These are phyloP conservation scores for Manis javanica DNA, from an alignment of 2,797 vertebrate species.

Conservation along the genomic window DNA sequence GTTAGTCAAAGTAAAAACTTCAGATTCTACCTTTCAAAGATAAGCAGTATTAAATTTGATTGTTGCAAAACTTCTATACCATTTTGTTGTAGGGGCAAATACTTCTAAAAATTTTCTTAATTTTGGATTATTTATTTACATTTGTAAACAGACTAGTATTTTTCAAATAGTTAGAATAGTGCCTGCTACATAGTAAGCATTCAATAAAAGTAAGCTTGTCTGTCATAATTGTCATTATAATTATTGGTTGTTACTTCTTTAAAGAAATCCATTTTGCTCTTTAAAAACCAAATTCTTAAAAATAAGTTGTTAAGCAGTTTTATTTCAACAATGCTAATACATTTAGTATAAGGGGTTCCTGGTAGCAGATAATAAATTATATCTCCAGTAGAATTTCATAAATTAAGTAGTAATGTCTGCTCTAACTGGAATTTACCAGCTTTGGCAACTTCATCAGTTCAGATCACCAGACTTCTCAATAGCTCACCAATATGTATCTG, in stretches of 20 bases:
- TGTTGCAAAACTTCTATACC: not conserved
- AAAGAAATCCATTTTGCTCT: not conserved
- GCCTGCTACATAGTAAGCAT: not conserved
- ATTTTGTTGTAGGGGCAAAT: not conserved
- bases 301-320: not conserved
- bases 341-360: constrained; percentile 31
- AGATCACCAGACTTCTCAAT: not conserved
- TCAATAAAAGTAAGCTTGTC: not conserved
- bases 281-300: constrained; percentile 23
- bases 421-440: not conserved
- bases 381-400: constrained; percentile 31
- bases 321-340: not conserved
- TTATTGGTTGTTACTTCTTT: constrained; percentile 11
- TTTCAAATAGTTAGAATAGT: not conserved
- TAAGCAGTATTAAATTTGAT: not conserved
- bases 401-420: not conserved
- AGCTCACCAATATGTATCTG: not conserved
- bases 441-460: not conserved
- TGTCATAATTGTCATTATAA: not conserved
- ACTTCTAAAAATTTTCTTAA: not conserved
- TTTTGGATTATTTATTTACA: constrained; percentile 28
- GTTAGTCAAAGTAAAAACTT: not conserved
- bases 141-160: constrained; percentile 23
- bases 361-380: constrained; percentile 23
- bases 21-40: constrained; percentile 19